phyloP scores from a whole-genome alignment of 2,113 vertebrate species.

The Tympanuchus pallidicinctus region DNA sequence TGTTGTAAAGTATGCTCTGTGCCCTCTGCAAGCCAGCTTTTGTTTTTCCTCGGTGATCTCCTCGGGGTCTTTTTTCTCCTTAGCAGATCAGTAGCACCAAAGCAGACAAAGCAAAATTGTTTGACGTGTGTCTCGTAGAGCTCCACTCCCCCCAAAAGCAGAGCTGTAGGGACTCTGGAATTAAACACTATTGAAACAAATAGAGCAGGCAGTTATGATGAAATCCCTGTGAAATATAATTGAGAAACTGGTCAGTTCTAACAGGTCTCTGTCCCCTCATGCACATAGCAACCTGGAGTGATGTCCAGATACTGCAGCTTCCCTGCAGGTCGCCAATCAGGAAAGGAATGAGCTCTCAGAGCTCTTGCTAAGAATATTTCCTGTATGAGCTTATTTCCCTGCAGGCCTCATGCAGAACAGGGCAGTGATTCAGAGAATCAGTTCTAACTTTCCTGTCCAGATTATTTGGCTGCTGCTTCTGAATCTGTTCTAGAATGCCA shows the following conservation, averaged over 20 bases:
- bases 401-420: not conserved
- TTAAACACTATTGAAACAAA: fast-evolving
- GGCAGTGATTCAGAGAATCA: not conserved
- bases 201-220: not conserved
- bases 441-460: not conserved
- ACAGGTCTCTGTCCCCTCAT: not conserved
- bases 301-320: not conserved
- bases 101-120: not conserved
- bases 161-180: not conserved
- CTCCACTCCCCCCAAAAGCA: not conserved
- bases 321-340: not conserved
- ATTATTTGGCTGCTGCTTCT: conserved; percentile 8
- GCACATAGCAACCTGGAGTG: not conserved
- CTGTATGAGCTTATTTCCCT: not conserved
- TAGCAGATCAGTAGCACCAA: not conserved
- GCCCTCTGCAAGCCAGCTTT: not conserved
- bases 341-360: not conserved
- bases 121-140: not conserved
- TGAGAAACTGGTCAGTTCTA: not conserved
- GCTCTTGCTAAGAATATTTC: not conserved
- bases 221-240: not conserved
- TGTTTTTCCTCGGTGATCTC: not conserved
- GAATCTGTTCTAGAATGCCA: not conserved
- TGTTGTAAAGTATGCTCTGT: not conserved
- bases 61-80: not conserved